Base-by-base conservation (phyloP, 2,888 invertebrate genomes). In the Amiota mariae region DNA sequence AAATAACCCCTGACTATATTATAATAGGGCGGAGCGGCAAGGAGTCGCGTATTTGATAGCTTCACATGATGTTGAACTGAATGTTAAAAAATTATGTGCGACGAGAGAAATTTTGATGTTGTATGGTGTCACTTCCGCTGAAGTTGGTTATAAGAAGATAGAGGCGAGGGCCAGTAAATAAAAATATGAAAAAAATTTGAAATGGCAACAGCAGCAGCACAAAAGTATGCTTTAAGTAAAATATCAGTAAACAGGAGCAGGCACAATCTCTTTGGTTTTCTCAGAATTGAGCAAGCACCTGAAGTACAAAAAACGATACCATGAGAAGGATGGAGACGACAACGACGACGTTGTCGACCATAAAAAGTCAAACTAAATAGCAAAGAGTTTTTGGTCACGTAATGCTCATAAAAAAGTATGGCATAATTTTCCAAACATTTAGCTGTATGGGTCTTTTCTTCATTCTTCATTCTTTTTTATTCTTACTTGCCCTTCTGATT, bases 321-420 rank as follows among this genome's bases (percentile, higher is more conserved):
- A 54, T 9, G 54, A 6, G 1, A 12, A 54, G 13, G 54, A 15
- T 12, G 54, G n/a, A 8, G 54, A 15, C 10, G 54, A 20, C 18
- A n/a, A 18, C 13, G 20, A 11, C 59, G 11, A 20, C 20, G 18
- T 18, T 9, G 59, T 20, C 59, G 59, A 15, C 59, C 24, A 68
- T 68, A 68, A 68, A 56, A 75, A 75, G 56, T 67, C 54, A 18
- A 77, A 61, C 68, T 72, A 70, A 78, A 76, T 80, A 74, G 77
- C 82, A 82, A 82, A 82, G 82, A 82, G 82, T 82, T 84, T 84
- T 80, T 81, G 82, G 82, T 82, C 82, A 82, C 82, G 82, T 84
- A 79, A 82, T 82, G 76, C 82, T 72, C 82, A 81, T 82, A 82
- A 84, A 82, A 82, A 79, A 81, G 78, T 78, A 84, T 84, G 82